phyloP scores from a whole-genome alignment of 2,113 vertebrate genomes.

The Noctilio leporinus region DNA sequence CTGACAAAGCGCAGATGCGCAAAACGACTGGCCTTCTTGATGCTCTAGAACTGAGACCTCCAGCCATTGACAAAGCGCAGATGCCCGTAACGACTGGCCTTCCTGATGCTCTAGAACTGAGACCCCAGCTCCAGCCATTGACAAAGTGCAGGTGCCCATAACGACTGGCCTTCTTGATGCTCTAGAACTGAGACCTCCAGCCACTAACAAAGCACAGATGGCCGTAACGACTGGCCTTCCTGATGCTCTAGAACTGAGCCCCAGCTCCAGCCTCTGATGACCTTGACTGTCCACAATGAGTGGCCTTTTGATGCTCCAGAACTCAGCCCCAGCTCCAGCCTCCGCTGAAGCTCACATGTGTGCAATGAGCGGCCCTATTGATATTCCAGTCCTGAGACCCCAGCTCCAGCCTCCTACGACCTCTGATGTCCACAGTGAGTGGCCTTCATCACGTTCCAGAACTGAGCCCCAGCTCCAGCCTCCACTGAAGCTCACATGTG shows the following conservation, averaged over 20 bases:
- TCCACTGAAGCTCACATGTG: not conserved
- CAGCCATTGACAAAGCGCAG: rapidly evolving
- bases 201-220: not conserved
- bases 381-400: not conserved
- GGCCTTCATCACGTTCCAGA: not conserved
- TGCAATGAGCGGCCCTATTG: not conserved
- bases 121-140: rapidly evolving
- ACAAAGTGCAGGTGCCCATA: not conserved
- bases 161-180: not conserved
- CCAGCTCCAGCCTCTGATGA: not conserved
- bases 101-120: not conserved
- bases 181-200: not conserved
- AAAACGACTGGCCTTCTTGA: not conserved
- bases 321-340: not conserved
- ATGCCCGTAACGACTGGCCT: not conserved
- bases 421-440: not conserved
- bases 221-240: not conserved
- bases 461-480: not conserved
- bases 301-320: not conserved
- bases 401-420: not conserved
- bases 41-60: not conserved
- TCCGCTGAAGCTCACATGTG: not conserved
- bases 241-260: not conserved
- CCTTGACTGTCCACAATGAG: not conserved
- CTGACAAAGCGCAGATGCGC: not conserved